Base-by-base conservation (phyloP, 2,797 vertebrate species). In the Urosaurus nigricauda region DNA sequence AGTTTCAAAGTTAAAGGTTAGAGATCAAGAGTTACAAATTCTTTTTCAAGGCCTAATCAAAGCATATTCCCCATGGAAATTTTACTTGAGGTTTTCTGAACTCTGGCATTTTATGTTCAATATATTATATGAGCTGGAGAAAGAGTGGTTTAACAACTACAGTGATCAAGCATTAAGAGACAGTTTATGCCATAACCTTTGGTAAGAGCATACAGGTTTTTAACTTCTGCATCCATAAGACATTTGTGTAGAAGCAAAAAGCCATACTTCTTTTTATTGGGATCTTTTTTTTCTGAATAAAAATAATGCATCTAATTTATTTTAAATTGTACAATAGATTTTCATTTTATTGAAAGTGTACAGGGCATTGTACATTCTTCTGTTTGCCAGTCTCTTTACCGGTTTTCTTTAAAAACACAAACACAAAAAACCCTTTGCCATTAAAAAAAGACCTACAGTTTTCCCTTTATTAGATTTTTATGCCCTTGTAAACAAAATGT, bases 1-100 rank as follows among this genome's bases (percentile, higher is more conserved):
- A 84, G 63, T 92, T 93, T 89, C 92, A 93, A 93, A 94, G 94
- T 96, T 80, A 88, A 93, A 94, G 94, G 94, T 95, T 95, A 94
- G 5, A 85, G 35, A 91, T 92, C 63, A 74, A 79, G 80, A 90
- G 63, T 88, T 94, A 77, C 79, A 88, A 87, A 91, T 94, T 92
- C 83, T 91, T 65, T 86, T 58, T 84, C 90, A 88, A 24, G 7
- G 51, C 4, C 40, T n/a, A 90, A 77, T 88, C 92, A 89, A 53
- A 79, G 80, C 40, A 19, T 91, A 88, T 19, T 47, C 90, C 88
- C 91, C 74, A 73, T 68, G 13, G 79, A 88, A 73, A 51, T 63
- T 77, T 58, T 93, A 80, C n/a, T 51, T 79, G 92, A 78, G 82
- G 70, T 93, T 90, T 91, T 1, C 12, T 37, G 84, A 92, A 86